These are phyloP conservation scores for Borostomias antarcticus DNA, from an alignment of 2,797 vertebrate genomes.

Conservation along the genomic window DNA sequence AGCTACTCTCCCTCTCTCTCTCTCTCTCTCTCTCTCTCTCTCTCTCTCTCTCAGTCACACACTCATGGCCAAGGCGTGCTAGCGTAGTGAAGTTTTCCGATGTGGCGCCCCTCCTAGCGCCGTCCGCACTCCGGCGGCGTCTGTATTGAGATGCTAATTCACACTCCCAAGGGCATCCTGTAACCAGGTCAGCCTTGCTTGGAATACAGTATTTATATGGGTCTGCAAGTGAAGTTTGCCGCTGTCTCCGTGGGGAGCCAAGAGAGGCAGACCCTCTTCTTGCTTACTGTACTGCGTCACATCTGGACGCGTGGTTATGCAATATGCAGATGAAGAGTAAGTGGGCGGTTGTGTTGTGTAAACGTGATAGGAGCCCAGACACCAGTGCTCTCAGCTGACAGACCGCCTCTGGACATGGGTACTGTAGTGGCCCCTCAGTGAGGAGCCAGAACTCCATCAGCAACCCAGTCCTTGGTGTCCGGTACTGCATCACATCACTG, in stretches of 20 bases:
- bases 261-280: conserved; percentile 58
- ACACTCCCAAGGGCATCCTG: conserved; percentile 74
- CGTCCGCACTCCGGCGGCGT: conserved; percentile 70
- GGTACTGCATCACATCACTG: too few species aligned
- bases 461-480: too few species aligned
- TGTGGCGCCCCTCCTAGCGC: conserved; percentile 62
- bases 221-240: conserved; percentile 62
- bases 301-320: conserved; percentile 48
- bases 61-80: conserved; percentile 41
- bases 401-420: not conserved
- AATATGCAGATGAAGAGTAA: conserved; percentile 43
- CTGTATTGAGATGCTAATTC: conserved; percentile 82
- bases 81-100: not conserved
- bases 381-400: conserved; percentile 23
- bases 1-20: not conserved
- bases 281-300: conserved; percentile 61
- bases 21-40: conserved; percentile 17
- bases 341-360: conserved; percentile 28
- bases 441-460: too few species aligned
- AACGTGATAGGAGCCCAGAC: not conserved
- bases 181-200: conserved; percentile 82
- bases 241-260: conserved; percentile 60
- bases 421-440: not conserved
- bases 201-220: conserved; percentile 80
- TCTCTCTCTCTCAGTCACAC: conserved; percentile 22